Evolutionary conservation across 2,888 invertebrate species (phyloP), one percentile per base, ranked within the genome.

Genomic region (Drosophila flavopinicola): DNA sequence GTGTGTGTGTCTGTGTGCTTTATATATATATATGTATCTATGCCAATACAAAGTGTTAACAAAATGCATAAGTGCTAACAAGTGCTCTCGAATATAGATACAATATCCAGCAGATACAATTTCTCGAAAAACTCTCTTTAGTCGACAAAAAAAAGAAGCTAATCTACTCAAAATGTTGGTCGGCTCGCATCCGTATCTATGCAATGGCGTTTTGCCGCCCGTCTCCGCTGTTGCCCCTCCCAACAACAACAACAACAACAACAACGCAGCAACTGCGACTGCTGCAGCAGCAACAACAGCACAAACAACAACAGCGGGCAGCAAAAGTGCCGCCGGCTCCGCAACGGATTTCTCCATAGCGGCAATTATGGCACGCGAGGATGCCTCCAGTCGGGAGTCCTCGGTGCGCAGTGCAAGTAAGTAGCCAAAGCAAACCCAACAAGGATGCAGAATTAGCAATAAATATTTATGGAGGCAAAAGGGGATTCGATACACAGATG

Each of bases 281-380:
- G 20, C 4, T 20, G 20, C 66, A 35, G 32, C 52, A 25, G 35
- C 59, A 13, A 39, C 75, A 33, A 13, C 58, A 58, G 53, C 83
- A 37, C 74, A 82, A n/a, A 78, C 88, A 37, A 74, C 89, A 20
- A 84, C 87, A 10, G 67, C 87, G 15, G 77, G 72, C 42, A 87
- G 77, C 72, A 89, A 89, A 84, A 80, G 76, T 76, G 87, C 90
- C 90, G 89, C 83, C 89, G 89, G 89, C 83, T 90, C 90, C 5
- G 97, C 97, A 90, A 97, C 98, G 57, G 98, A 98, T 92, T 98
- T 98, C 93, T 97, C 97, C 89, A 97, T 97, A 87, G 97, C 97
- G 44, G 97, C 97, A 78, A 97, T 98, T 89, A 97, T 98, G 96
- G 96, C 96, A 89, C 93, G 95, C 77, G 93, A 94, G 78, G 89